Evolutionary conservation across 2,888 invertebrate genomes (phyloP).

Genomic region (Chaetogeoica ovagalla): DNA sequence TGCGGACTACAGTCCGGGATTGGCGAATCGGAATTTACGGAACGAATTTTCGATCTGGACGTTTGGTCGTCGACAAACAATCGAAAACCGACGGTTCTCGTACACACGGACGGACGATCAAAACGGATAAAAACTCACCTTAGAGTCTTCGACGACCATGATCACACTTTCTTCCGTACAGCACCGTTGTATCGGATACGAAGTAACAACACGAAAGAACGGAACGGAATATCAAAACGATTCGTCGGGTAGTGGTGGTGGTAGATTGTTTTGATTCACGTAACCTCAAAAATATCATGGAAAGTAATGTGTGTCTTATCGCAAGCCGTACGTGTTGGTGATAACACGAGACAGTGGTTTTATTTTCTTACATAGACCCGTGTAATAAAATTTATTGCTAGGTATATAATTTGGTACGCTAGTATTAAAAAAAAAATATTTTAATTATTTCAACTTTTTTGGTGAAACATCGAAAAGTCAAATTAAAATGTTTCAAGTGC

Average conservation of each 20-base stretch:
- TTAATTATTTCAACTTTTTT: too few relatives aligned
- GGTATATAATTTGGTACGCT: too few relatives aligned
- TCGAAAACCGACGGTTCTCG: neutral
- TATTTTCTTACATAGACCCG: neutral
- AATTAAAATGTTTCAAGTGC: too few relatives aligned
- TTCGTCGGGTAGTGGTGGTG: neutral
- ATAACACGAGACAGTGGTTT: neutral
- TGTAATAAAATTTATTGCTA: too few relatives aligned
- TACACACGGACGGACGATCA: neutral
- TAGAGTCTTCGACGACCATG: slow-evolving; percentile 39
- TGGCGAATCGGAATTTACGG: neutral
- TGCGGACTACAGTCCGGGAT: neutral
- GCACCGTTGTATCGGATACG: neutral
- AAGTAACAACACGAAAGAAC: slow-evolving; percentile 20
- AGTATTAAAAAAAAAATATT: too few relatives aligned
- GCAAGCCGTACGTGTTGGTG: neutral
- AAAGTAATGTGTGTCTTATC: neutral
- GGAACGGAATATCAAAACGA: neutral
- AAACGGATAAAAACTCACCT: slow-evolving; percentile 41
- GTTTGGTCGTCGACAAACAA: neutral
- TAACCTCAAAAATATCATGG: slow-evolving; percentile 50
- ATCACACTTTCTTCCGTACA: neutral
- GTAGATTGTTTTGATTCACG: slow-evolving; percentile 25
- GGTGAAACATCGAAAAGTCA: too few relatives aligned
- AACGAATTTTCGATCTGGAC: neutral